phyloP scores from a whole-genome alignment of 2,113 vertebrate genomes.

The Saccopteryx bilineata region DNA sequence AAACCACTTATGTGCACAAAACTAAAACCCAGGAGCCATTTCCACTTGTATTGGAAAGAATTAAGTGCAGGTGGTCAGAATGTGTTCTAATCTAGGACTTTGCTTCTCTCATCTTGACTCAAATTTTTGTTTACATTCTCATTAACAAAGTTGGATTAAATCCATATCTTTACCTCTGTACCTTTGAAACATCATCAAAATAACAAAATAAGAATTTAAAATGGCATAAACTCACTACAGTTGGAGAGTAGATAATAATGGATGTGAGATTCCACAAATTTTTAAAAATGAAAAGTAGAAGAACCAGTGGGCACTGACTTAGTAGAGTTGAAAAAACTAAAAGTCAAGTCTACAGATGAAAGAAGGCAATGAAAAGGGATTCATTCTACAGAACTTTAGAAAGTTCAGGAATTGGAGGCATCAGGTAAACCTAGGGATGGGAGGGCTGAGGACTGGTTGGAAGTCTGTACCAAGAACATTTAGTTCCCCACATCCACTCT shows the following conservation, averaged over 20 bases:
- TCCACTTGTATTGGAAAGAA: conserved; percentile 78
- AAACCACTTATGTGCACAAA: not conserved
- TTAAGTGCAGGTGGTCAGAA: conserved; percentile 76
- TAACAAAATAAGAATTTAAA: not conserved
- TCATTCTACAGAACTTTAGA: not conserved
- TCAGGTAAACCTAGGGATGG: not conserved
- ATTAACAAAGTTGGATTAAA: not conserved
- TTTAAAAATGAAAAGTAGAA: not conserved
- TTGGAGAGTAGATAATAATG: not conserved
- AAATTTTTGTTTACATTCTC: not conserved
- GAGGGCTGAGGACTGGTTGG: not conserved
- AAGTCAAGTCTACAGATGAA: not conserved
- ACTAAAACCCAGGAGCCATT: not conserved
- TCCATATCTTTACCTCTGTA: not conserved
- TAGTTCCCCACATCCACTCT: not conserved
- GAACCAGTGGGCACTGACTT: not conserved
- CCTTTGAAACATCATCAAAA: not conserved
- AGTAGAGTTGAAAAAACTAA: not conserved
- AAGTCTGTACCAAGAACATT: not conserved
- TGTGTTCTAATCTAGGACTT: conserved; percentile 78
- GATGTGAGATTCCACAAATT: not conserved
- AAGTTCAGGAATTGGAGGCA: not conserved
- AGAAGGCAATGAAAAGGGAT: not conserved
- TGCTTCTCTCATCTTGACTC: conserved; percentile 80
- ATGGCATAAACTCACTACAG: not conserved